These are phyloP conservation scores for Eristalis intricaria DNA, from an alignment of 2,888 invertebrate species.

Conservation along the genomic window DNA sequence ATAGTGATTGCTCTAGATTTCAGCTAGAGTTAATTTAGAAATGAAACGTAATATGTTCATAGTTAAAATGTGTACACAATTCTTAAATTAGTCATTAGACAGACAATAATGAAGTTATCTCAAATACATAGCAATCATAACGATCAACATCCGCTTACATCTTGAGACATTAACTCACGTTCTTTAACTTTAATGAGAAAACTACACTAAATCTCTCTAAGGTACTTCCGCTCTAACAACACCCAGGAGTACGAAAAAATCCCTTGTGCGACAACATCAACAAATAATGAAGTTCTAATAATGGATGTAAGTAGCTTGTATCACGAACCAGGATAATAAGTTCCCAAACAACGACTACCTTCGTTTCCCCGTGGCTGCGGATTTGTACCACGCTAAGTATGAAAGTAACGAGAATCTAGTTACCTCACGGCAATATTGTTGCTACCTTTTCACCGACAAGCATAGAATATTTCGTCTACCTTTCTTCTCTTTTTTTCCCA, in stretches of 20 bases:
- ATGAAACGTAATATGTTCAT: no score
- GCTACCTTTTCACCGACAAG: constrained; percentile 26
- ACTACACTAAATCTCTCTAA: constrained; percentile 31
- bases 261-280: constrained; percentile 9
- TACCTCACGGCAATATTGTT: constrained; percentile 43
- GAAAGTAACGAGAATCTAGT: constrained; percentile 55
- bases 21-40: no score
- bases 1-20: no score
- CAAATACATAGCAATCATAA: constrained; percentile 13
- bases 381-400: constrained; percentile 60
- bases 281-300: constrained; percentile 27
- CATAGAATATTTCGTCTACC: constrained; percentile 9
- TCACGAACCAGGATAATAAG: constrained; percentile 64
- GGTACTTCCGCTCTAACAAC: constrained; percentile 35
- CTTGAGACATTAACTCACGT: constrained; percentile 3
- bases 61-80: no score
- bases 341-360: constrained; percentile 49
- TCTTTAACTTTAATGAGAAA: constrained; percentile 31
- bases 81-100: neutral
- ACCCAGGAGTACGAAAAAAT: constrained; percentile 43
- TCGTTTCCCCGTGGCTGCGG: constrained; percentile 56
- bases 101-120: constrained; percentile 10
- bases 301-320: constrained; percentile 51
- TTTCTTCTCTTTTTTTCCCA: constrained; percentile 24
- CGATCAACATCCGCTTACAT: constrained; percentile 29